These are phyloP conservation scores for Sycobia sp. DNA, from an alignment of 1,140 invertebrate genomes.

Conservation along the genomic window DNA sequence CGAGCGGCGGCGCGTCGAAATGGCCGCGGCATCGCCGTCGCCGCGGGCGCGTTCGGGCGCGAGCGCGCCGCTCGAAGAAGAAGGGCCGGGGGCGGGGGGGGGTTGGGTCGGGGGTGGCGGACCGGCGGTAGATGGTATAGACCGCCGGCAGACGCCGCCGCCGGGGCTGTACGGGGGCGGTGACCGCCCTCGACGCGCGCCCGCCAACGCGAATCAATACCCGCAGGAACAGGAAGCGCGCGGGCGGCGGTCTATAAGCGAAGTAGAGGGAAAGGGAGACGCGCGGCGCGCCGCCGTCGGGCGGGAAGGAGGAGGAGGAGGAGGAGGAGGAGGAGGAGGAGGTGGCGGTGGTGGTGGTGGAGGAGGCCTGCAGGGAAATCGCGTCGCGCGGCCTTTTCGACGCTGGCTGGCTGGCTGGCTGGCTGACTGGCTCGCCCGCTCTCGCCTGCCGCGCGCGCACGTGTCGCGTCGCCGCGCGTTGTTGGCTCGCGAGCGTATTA, in stretches of 20 bases:
- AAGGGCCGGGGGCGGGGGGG: conserved; percentile 58
- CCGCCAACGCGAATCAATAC: conserved; percentile 63
- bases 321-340: neutral
- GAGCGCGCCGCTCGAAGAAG: no score
- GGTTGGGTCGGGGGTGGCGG: conserved; percentile 52
- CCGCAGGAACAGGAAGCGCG: conserved; percentile 62
- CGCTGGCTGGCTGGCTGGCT: no score
- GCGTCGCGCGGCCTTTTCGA: no score
- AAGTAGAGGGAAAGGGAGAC: conserved; percentile 42
- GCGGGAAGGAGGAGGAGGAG: conserved; percentile 30
- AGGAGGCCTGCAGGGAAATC: no score
- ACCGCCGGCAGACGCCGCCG: conserved; percentile 57
- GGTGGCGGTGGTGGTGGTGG: no score
- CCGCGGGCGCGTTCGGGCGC: conserved; percentile 35
- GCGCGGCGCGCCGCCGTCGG: conserved; percentile 11
- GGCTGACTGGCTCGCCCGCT: no score
- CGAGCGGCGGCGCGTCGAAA: conserved; percentile 40
- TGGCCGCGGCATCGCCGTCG: conserved; percentile 41
- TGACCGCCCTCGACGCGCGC: conserved; percentile 47
- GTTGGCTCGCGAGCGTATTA: no score
- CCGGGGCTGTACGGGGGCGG: conserved; percentile 59
- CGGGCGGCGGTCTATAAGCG: no score
- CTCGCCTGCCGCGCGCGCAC: no score
- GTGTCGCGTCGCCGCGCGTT: no score
- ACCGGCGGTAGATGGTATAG: conserved; percentile 62